These are phyloP conservation scores for Melanotaenia pygmaea DNA, from an alignment of 2,797 vertebrate species.

Conservation along the genomic window DNA sequence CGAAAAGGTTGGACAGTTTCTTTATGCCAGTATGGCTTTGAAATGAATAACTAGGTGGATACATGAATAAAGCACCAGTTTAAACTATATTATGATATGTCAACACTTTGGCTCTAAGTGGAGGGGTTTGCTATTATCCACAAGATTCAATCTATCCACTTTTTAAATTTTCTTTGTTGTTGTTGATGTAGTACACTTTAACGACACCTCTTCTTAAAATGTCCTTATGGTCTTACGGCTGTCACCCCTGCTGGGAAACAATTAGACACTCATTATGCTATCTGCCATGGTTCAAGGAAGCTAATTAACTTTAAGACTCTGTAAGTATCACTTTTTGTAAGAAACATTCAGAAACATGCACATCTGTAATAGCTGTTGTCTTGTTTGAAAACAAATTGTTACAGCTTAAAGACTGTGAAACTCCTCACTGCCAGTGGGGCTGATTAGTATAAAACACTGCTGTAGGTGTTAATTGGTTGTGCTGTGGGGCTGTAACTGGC, in stretches of 20 bases:
- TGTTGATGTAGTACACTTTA: constrained; percentile 10
- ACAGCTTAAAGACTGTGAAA: constrained; percentile 48
- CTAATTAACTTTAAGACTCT: constrained; percentile 75
- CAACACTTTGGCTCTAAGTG: not conserved
- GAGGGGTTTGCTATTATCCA: constrained; percentile 16
- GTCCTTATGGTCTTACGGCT: constrained; percentile 42
- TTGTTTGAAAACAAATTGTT: constrained; percentile 66
- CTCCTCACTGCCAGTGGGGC: constrained; percentile 42
- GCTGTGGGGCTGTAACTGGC: constrained; percentile 18
- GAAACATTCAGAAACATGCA: constrained; percentile 47
- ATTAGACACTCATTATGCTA: constrained; percentile 78
- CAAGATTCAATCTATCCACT: constrained; percentile 5
- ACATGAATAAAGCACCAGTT: constrained; percentile 6
- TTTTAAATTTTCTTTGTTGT: not conserved
- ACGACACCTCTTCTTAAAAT: constrained; percentile 42
- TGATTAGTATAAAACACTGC: constrained; percentile 57
- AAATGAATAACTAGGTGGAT: not conserved
- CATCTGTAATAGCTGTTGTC: constrained; percentile 70
- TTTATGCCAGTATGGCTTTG: not conserved
- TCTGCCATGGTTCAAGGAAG: constrained; percentile 76
- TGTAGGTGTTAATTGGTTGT: constrained; percentile 40
- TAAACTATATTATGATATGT: constrained; percentile 14
- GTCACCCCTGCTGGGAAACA: constrained; percentile 74
- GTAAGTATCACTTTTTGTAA: constrained; percentile 59
- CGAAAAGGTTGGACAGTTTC: not conserved